These are phyloP conservation scores for Agrochola circellaris DNA, from an alignment of 2,888 invertebrate genomes.

Conservation along the genomic window DNA sequence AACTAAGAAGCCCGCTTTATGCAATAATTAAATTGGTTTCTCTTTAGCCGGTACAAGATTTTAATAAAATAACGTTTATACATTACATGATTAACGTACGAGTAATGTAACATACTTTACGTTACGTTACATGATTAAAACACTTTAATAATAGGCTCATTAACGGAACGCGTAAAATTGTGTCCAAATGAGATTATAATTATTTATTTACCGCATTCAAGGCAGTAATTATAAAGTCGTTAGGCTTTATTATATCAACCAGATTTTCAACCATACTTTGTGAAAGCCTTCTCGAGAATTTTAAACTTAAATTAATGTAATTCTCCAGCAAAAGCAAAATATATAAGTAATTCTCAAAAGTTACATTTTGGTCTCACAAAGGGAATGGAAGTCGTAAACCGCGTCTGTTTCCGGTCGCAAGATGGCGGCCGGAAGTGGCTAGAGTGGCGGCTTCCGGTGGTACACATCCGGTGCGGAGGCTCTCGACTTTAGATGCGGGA, in stretches of 20 bases:
- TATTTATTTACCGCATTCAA: not conserved
- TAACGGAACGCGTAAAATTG: not conserved
- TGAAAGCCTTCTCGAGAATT: not conserved
- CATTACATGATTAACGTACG: too few species aligned
- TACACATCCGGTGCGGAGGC: conserved; percentile 78
- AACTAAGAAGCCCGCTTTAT: too few species aligned
- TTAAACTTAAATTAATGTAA: conserved; percentile 17
- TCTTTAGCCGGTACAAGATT: not conserved
- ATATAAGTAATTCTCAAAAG: conserved; percentile 63
- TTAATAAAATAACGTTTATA: not conserved
- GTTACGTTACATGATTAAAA: too few species aligned
- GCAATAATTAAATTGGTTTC: not conserved
- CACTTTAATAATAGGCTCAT: not conserved
- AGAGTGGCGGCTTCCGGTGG: conserved; percentile 81
- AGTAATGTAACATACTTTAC: too few species aligned
- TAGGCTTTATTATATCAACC: not conserved
- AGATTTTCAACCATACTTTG: not conserved
- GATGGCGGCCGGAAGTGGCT: conserved; percentile 86
- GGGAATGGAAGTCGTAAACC: conserved; percentile 85
- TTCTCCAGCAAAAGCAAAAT: conserved; percentile 61
- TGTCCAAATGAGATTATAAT: conserved; percentile 6
- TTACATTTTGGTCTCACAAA: conserved; percentile 73
- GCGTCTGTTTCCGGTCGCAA: conserved; percentile 80
- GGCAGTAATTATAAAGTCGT: not conserved
- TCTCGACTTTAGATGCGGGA: conserved; percentile 69